Evolutionary conservation across 2,113 vertebrate genomes (phyloP).

Genomic region (Thermophis baileyi): DNA sequence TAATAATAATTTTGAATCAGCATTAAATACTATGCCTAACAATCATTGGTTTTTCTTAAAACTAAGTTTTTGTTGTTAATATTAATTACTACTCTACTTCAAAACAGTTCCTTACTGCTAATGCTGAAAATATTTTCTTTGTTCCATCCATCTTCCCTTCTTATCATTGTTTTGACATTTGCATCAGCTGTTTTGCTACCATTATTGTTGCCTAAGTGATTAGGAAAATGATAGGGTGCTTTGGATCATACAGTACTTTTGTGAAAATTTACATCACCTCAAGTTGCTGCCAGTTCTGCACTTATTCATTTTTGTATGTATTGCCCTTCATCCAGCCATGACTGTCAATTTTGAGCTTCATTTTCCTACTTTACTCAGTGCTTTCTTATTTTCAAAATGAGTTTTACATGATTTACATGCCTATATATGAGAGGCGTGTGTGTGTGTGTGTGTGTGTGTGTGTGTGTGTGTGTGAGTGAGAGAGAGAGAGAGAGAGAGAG

Average conservation of each 20-base stretch:
- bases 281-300: background rate
- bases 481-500: too few relatives aligned
- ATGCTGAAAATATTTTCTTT: background rate
- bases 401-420: background rate
- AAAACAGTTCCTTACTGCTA: background rate
- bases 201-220: background rate
- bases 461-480: too few relatives aligned
- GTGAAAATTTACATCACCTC: background rate
- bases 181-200: background rate
- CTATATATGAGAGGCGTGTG: too few relatives aligned
- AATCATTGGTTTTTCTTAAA: background rate
- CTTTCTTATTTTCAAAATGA: background rate
- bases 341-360: background rate
- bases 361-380: background rate
- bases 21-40: background rate
- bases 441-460: too few relatives aligned
- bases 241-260: background rate
- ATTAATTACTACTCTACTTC: background rate
- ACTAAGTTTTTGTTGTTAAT: background rate
- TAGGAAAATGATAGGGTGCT: background rate
- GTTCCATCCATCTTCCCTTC: background rate
- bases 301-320: background rate
- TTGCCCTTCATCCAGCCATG: background rate
- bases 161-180: background rate
- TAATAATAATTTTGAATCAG: background rate